Conservation (phyloP, 2,888 invertebrate species). For the Hydriomena furcata region DNA sequence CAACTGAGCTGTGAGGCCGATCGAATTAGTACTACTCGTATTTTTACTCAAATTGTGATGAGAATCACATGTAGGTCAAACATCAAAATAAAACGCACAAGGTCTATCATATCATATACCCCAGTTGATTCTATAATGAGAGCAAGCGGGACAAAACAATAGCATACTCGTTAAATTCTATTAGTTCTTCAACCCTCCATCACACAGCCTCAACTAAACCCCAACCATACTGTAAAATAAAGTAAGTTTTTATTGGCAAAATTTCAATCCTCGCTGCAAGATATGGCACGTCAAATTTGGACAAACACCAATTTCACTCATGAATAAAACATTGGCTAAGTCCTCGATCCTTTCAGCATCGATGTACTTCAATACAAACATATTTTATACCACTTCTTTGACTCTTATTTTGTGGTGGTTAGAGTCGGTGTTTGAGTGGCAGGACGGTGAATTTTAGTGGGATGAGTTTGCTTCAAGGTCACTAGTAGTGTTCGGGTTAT, state of each 20-base stretch:
- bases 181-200: slow-evolving; percentile 7
- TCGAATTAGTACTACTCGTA: too few species aligned
- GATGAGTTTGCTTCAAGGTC: slow-evolving; percentile 47
- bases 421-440: slow-evolving; percentile 21
- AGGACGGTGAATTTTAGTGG: background rate
- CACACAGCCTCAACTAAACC: slow-evolving; percentile 31
- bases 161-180: slow-evolving; percentile 1
- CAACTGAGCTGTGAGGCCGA: too few species aligned
- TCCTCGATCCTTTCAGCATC: slow-evolving; percentile 53
- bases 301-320: slow-evolving; percentile 68
- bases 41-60: too few species aligned
- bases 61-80: background rate
- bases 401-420: slow-evolving; percentile 27
- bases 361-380: slow-evolving; percentile 42
- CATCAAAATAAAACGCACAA: background rate
- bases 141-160: background rate
- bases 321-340: slow-evolving; percentile 66
- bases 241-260: slow-evolving; percentile 50
- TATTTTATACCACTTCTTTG: slow-evolving; percentile 23
- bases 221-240: slow-evolving; percentile 37
- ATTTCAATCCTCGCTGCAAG: slow-evolving; percentile 58
- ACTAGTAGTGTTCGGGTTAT: slow-evolving; percentile 57
- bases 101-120: background rate
- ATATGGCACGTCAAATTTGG: slow-evolving; percentile 71
- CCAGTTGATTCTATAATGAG: too few species aligned